Percentiles rank a stretch among this genome's conserved stretches.
Conservation (phyloP, 2,888 invertebrate species). For the Celastrina argiolus region DNA sequence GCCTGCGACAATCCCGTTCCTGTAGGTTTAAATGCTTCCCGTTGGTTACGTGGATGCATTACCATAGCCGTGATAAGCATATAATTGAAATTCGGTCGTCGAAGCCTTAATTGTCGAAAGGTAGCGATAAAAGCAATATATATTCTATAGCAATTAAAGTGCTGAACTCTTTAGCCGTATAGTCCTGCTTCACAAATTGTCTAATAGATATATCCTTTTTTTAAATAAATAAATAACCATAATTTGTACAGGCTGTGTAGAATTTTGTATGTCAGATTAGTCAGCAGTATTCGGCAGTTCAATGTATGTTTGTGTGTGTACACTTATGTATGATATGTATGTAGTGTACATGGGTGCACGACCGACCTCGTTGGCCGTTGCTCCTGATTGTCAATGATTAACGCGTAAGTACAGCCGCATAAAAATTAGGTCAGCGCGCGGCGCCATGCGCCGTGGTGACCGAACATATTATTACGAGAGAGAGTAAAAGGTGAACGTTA, state of each 20-base stretch:
- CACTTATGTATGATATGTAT: not conserved
- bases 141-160: too few relatives aligned
- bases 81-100: not conserved
- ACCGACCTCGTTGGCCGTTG: slow-evolving; percentile 32
- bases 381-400: slow-evolving; percentile 33
- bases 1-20: slow-evolving; percentile 46
- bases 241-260: too few relatives aligned
- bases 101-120: not conserved
- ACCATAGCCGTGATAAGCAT: slow-evolving; percentile 40
- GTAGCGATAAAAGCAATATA: not conserved
- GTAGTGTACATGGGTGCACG: slow-evolving; percentile 29
- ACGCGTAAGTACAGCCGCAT: slow-evolving; percentile 30
- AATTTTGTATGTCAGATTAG: not conserved
- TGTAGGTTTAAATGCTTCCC: slow-evolving; percentile 49
- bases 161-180: not conserved
- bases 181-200: too few relatives aligned
- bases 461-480: not conserved
- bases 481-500: not conserved
- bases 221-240: too few relatives aligned
- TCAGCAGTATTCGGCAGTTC: not conserved
- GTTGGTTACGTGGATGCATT: slow-evolving; percentile 59
- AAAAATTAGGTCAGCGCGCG: slow-evolving; percentile 28
- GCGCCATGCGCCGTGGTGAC: not conserved
- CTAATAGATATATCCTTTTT: too few relatives aligned
- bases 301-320: not conserved